phyloP scores from a whole-genome alignment of 2,888 invertebrate genomes.

The Camptogramma bilineatum region DNA sequence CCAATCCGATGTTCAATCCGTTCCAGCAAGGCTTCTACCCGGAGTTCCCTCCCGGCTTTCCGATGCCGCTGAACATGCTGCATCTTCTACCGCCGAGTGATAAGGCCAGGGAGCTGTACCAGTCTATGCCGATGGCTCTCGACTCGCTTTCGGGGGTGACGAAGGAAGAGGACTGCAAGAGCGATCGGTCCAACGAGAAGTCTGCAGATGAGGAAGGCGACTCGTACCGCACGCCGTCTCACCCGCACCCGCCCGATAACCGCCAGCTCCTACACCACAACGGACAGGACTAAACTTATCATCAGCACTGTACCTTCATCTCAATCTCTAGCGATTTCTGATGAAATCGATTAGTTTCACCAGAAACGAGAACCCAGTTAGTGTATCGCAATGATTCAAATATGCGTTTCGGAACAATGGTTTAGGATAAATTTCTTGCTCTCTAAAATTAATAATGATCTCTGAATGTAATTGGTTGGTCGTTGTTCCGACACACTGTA shows the following conservation, averaged over 20 bases:
- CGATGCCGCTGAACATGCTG: conserved; percentile 93
- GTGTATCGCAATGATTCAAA: conserved; percentile 50
- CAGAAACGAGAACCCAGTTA: conserved; percentile 66
- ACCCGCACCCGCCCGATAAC: conserved; percentile 86
- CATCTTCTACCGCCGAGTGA: conserved; percentile 93
- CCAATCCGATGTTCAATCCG: conserved; percentile 90
- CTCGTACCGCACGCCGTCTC: conserved; percentile 80
- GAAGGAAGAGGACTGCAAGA: conserved; percentile 88
- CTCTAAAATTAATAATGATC: conserved; percentile 46
- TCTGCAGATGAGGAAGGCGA: conserved; percentile 86
- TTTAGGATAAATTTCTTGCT: conserved; percentile 43
- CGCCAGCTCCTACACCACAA: conserved; percentile 91
- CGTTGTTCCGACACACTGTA: conserved; percentile 27
- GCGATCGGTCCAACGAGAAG: conserved; percentile 87
- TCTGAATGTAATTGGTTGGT: conserved; percentile 41
- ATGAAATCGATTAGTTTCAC: conserved; percentile 28
- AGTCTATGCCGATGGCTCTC: conserved; percentile 83
- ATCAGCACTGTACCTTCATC: conserved; percentile 50
- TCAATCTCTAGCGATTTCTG: conserved; percentile 31
- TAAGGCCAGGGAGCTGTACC: conserved; percentile 88
- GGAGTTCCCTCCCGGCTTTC: conserved; percentile 92
- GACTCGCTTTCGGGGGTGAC: conserved; percentile 81
- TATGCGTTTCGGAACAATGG: conserved; percentile 31
- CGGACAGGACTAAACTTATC: conserved; percentile 88
- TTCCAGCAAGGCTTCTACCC: conserved; percentile 93